Evolutionary conservation across 2,113 vertebrate genomes (phyloP).

Genomic region (Ammodytes marinus): DNA sequence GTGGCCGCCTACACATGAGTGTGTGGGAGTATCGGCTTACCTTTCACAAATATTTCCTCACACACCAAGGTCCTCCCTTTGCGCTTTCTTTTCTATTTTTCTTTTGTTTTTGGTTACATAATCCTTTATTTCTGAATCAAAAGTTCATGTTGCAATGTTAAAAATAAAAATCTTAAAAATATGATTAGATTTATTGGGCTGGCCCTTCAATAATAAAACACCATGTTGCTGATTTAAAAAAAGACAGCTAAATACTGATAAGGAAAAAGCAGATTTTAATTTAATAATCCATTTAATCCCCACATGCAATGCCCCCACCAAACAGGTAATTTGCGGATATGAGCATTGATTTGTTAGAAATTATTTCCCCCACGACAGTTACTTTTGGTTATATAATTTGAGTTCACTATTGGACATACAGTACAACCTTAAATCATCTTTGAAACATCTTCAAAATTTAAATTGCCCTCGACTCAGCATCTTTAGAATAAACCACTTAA

Average conservation of each 20-base stretch:
- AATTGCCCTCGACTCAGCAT: background rate
- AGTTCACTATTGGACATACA: background rate
- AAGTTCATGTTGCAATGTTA: background rate
- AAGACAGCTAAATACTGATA: background rate
- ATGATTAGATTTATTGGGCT: background rate
- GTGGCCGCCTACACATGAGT: constrained; percentile 58
- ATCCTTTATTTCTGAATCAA: background rate
- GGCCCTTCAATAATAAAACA: background rate
- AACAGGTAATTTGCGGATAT: background rate
- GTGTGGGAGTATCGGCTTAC: constrained; percentile 76
- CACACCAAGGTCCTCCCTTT: constrained; percentile 4
- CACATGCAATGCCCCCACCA: background rate
- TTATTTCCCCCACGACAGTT: background rate
- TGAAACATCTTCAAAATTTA: background rate
- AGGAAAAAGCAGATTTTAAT: background rate
- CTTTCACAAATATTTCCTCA: constrained; percentile 69
- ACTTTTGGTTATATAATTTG: background rate
- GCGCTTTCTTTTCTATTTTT: constrained; percentile 1
- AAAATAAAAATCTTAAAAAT: constrained; percentile 2
- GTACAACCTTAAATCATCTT: background rate
- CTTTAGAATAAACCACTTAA: background rate
- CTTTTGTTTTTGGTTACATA: constrained; percentile 1
- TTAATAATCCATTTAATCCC: background rate
- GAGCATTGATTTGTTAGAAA: background rate
- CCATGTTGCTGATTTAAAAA: background rate